phyloP scores from a whole-genome alignment of 2,113 vertebrate species.

The Elephantulus edwardii region DNA sequence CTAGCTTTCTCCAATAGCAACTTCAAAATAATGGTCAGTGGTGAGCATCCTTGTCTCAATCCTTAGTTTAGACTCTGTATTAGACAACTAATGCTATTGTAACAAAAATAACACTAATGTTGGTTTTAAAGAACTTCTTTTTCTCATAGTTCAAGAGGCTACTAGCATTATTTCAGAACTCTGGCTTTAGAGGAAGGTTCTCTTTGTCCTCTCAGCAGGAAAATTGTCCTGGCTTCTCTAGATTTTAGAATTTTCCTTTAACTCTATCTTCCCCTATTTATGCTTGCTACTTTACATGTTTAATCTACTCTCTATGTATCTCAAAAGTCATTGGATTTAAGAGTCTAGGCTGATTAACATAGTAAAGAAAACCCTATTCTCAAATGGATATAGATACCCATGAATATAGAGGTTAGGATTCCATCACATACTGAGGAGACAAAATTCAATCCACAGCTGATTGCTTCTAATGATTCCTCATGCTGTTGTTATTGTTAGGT shows the following conservation, averaged over 20 bases:
- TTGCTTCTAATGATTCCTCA: too few relatives aligned
- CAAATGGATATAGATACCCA: too few relatives aligned
- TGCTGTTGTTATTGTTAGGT: too few relatives aligned
- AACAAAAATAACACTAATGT: neutral
- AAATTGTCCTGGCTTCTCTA: neutral
- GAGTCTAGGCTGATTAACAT: neutral
- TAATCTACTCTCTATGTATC: neutral
- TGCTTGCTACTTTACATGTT: neutral
- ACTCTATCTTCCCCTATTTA: neutral
- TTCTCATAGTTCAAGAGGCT: neutral
- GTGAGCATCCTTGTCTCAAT: neutral
- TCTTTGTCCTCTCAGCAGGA: neutral
- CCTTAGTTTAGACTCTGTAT: neutral
- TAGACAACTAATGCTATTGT: neutral
- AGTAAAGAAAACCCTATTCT: too few relatives aligned
- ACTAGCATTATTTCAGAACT: neutral
- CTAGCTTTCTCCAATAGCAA: too few relatives aligned
- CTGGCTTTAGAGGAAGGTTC: neutral
- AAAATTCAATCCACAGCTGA: too few relatives aligned
- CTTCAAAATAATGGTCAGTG: neutral
- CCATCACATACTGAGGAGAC: too few relatives aligned
- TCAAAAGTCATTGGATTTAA: neutral
- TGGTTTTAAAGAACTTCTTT: neutral
- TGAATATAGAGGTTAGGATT: too few relatives aligned
- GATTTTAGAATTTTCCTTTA: neutral